Percentiles rank a stretch among this genome's conserved stretches.
phyloP scores from a whole-genome alignment of 2,113 vertebrate genomes.

The Elachura formosa region DNA sequence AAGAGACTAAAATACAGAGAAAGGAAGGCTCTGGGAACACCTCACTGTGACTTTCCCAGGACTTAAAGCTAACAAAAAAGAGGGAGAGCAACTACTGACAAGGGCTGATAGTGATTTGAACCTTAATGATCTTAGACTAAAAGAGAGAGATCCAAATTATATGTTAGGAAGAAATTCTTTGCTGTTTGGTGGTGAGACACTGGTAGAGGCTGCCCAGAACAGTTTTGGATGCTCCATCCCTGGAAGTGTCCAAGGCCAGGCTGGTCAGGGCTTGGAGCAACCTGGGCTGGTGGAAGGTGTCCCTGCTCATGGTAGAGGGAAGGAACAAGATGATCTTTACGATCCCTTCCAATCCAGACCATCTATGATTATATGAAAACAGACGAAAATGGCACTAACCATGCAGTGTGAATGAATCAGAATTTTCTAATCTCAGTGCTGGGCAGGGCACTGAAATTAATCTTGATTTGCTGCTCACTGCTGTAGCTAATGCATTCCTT shows the following conservation, averaged over 20 bases:
- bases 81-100: background rate
- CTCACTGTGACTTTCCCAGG: background rate
- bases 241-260: background rate
- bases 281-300: background rate
- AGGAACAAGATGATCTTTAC: background rate
- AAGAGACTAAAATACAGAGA: background rate
- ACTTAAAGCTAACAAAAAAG: background rate
- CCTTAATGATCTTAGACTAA: background rate
- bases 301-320: background rate
- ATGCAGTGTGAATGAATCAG: background rate
- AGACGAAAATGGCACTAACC: background rate
- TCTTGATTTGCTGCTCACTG: background rate
- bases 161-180: background rate
- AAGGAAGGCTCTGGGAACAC: background rate
- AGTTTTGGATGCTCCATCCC: fast-evolving
- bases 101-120: background rate
- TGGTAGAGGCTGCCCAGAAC: background rate
- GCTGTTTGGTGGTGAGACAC: background rate
- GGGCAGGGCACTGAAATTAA: background rate
- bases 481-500: background rate
- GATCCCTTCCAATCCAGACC: background rate
- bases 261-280: background rate
- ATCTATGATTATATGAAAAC: background rate
- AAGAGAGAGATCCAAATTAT: background rate
- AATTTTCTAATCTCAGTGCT: background rate